Percentiles rank a stretch among this genome's conserved stretches.
phyloP scores from a whole-genome alignment of 2,113 vertebrate species.

The Myrmecobius fasciatus region DNA sequence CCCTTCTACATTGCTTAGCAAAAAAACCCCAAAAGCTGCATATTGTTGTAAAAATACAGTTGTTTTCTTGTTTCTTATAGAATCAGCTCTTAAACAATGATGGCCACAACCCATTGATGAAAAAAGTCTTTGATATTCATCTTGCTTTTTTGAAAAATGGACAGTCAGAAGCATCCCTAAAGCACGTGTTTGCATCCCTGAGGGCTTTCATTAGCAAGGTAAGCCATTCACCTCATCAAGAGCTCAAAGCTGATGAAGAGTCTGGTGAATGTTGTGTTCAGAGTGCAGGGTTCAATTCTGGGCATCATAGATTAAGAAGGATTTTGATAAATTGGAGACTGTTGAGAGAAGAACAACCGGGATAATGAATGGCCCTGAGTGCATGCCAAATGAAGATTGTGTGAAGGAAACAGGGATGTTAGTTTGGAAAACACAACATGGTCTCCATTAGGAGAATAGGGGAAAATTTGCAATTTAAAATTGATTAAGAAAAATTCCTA shows the following conservation, averaged over 20 bases:
- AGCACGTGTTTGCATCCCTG: conserved; percentile 93
- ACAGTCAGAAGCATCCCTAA: conserved; percentile 93
- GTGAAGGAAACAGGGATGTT: neutral
- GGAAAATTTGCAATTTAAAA: neutral
- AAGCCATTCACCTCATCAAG: conserved; percentile 23
- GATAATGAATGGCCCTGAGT: neutral
- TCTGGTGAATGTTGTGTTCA: neutral
- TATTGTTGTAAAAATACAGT: conserved; percentile 44
- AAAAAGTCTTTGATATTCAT: conserved; percentile 96
- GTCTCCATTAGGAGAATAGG: neutral
- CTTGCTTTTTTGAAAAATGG: conserved; percentile 94
- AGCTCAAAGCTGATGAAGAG: neutral
- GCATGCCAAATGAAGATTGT: neutral
- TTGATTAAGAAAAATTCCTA: neutral
- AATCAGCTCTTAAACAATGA: conserved; percentile 93
- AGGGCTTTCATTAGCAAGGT: conserved; percentile 97
- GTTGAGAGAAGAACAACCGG: neutral
- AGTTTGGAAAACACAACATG: neutral
- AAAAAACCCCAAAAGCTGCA: neutral
- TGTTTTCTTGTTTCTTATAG: conserved; percentile 81
- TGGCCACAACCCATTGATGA: conserved; percentile 96
- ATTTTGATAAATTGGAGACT: neutral
- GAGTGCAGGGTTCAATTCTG: neutral
- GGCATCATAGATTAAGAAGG: neutral
- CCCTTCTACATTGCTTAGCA: conserved; percentile 5